These are phyloP conservation scores for Drosophila mojavensis DNA, from an alignment of 1,140 invertebrate genomes.

Conservation along the genomic window DNA sequence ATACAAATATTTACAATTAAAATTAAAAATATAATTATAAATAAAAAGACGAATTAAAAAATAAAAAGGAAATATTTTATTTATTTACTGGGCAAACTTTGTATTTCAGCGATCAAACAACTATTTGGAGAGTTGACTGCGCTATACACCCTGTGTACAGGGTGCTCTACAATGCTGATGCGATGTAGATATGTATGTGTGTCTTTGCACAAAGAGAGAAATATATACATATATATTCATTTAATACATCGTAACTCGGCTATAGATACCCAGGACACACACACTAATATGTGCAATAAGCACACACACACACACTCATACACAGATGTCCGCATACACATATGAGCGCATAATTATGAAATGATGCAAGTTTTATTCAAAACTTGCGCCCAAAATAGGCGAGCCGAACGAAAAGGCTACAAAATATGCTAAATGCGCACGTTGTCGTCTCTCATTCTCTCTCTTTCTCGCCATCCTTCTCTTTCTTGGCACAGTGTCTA, in stretches of 20 bases:
- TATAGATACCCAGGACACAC: slow-evolving; percentile 25
- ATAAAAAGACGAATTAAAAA: slow-evolving; percentile 52
- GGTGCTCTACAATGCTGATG: too few relatives aligned
- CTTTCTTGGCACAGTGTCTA: background rate
- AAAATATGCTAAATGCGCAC: slow-evolving; percentile 6
- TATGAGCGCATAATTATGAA: slow-evolving; percentile 45
- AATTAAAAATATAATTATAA: slow-evolving; percentile 45
- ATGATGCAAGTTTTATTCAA: slow-evolving; percentile 47
- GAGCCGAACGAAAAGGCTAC: slow-evolving; percentile 5
- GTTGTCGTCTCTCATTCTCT: background rate
- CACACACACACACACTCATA: background rate
- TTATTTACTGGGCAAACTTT: background rate
- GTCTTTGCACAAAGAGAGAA: too few relatives aligned
- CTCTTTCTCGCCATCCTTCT: background rate
- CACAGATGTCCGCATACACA: slow-evolving; percentile 17
- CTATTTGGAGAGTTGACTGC: too few relatives aligned
- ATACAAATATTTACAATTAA: slow-evolving; percentile 24
- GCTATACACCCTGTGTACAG: too few relatives aligned
- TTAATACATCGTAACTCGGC: background rate
- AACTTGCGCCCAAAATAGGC: slow-evolving; percentile 35
- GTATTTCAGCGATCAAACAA: background rate
- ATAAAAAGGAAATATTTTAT: slow-evolving; percentile 8
- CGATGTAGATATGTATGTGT: too few relatives aligned
- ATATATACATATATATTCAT: too few relatives aligned
- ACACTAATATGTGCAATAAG: background rate